These are phyloP conservation scores for Blera fallax DNA, from an alignment of 2,888 invertebrate species.

Conservation along the genomic window DNA sequence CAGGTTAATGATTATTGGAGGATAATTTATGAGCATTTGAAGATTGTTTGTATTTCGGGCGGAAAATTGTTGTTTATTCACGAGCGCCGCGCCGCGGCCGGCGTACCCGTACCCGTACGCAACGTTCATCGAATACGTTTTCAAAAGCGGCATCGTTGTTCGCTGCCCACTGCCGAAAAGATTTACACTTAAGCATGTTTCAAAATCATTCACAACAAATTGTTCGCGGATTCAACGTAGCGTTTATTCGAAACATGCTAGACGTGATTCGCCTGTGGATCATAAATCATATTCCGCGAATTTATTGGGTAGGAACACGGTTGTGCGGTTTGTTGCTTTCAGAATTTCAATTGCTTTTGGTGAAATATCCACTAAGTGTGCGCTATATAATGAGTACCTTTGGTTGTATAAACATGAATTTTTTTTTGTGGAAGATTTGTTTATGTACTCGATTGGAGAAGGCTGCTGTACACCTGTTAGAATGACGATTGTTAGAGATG, in stretches of 20 bases:
- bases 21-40: slow-evolving; percentile 62
- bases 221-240: slow-evolving; percentile 50
- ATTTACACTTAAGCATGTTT: slow-evolving; percentile 50
- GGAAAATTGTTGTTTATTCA: slow-evolving; percentile 37
- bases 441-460: not conserved
- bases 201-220: slow-evolving; percentile 53
- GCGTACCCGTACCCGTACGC: no score
- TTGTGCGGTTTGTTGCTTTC: slow-evolving; percentile 15
- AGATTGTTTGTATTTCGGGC: slow-evolving; percentile 51
- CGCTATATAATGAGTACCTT: not conserved
- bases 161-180: not conserved
- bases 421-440: not conserved
- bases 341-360: slow-evolving; percentile 16
- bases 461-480: not conserved
- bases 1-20: slow-evolving; percentile 63
- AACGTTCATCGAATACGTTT: not conserved
- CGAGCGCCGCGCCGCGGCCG: not conserved
- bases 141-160: not conserved
- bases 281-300: slow-evolving; percentile 53
- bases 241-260: slow-evolving; percentile 46
- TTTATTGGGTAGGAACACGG: slow-evolving; percentile 32
- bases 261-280: slow-evolving; percentile 49
- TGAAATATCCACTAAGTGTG: not conserved
- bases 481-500: not conserved
- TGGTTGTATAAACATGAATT: not conserved